Percentiles rank a stretch among this genome's conserved stretches.
phyloP scores from a whole-genome alignment of 2,797 vertebrate species.

The Sebastes elongatus region DNA sequence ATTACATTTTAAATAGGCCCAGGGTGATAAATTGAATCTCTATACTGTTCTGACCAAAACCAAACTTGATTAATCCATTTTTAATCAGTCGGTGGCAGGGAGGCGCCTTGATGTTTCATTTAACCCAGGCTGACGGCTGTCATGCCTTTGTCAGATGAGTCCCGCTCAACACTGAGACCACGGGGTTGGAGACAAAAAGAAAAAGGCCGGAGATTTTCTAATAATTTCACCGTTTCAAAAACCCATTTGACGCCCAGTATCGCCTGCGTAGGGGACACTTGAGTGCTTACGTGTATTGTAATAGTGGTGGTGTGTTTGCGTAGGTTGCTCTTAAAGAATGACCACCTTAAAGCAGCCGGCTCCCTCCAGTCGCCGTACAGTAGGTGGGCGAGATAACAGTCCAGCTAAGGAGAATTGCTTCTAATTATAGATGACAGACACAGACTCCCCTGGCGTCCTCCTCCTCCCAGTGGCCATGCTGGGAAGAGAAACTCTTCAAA shows the following conservation, averaged over 20 bases:
- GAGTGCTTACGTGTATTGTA: neutral
- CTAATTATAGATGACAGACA: constrained; percentile 69
- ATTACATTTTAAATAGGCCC: constrained; percentile 79
- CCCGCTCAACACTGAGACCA: constrained; percentile 14
- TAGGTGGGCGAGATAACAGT: constrained; percentile 49
- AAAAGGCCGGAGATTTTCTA: neutral
- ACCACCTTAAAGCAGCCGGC: constrained; percentile 27
- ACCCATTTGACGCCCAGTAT: neutral
- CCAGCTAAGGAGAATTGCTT: constrained; percentile 55
- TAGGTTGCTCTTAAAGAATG: constrained; percentile 16
- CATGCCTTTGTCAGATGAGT: constrained; percentile 27
- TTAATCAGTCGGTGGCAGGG: constrained; percentile 79
- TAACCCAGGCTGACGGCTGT: constrained; percentile 56
- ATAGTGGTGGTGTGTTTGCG: neutral
- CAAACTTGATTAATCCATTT: constrained; percentile 83
- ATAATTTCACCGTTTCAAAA: constrained; percentile 4
- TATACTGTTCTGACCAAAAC: constrained; percentile 72
- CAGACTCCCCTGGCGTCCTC: constrained; percentile 38
- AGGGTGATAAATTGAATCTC: constrained; percentile 78
- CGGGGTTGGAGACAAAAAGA: constrained; percentile 7
- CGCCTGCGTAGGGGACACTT: neutral
- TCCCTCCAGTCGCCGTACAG: constrained; percentile 36
- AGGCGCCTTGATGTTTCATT: constrained; percentile 77
- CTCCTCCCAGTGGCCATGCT: constrained; percentile 56
- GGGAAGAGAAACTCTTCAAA: constrained; percentile 40